Conservation (phyloP, 2,888 invertebrate species). For the Macrophya annulata region DNA sequence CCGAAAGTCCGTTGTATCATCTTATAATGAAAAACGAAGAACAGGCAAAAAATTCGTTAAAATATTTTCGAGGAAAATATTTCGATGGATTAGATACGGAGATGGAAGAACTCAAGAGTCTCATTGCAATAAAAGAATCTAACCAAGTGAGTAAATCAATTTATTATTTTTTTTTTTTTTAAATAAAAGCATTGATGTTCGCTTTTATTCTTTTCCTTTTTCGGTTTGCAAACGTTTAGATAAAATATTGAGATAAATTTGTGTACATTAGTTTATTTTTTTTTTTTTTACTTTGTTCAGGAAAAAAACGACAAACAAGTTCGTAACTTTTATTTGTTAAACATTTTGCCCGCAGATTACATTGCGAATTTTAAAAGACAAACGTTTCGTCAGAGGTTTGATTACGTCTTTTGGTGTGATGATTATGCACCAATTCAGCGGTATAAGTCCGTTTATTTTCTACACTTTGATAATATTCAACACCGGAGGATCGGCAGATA, state of each 20-base stretch:
- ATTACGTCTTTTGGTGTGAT: constrained; percentile 67
- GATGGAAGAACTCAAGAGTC: constrained; percentile 65
- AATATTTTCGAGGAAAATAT: constrained; percentile 67
- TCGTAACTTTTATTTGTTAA: neutral
- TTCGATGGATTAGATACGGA: constrained; percentile 64
- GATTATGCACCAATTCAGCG: constrained; percentile 71
- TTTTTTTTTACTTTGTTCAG: no score
- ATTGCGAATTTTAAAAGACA: constrained; percentile 65
- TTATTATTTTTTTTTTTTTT: neutral
- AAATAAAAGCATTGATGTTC: neutral
- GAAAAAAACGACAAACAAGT: no score
- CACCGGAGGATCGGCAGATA: constrained; percentile 68
- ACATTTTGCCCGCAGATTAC: constrained; percentile 57
- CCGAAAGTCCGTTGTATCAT: constrained; percentile 71
- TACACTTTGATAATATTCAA: constrained; percentile 71
- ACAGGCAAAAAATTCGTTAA: constrained; percentile 66
- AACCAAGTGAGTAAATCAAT: constrained; percentile 62
- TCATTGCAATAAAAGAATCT: constrained; percentile 59
- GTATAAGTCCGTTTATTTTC: constrained; percentile 70
- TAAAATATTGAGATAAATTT: no score
- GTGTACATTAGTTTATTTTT: no score
- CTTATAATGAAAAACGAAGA: constrained; percentile 64
- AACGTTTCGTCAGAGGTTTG: constrained; percentile 65
- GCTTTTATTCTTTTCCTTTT: neutral
- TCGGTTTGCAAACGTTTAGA: neutral